phyloP scores from a whole-genome alignment of 1,140 invertebrate species.

The Drosophila paulistorum region DNA sequence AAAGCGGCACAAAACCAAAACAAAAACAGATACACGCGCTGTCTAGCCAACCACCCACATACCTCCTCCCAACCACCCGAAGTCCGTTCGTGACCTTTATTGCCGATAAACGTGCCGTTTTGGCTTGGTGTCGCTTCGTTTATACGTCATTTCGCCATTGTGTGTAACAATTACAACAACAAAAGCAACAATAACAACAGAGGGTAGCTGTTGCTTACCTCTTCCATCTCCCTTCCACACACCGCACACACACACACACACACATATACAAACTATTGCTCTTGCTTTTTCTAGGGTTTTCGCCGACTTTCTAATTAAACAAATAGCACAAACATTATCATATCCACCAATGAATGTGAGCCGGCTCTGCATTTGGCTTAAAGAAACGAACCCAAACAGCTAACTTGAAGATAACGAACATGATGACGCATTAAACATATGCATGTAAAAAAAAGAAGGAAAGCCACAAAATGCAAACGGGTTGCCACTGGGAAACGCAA shows the following conservation, averaged over 20 bases:
- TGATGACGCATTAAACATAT: conserved; percentile 75
- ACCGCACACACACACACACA: background rate
- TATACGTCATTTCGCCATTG: conserved; percentile 52
- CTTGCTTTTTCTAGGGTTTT: conserved; percentile 15
- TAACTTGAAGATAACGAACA: conserved; percentile 12
- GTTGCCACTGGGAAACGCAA: background rate
- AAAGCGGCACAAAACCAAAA: conserved; percentile 27
- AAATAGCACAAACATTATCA: conserved; percentile 42
- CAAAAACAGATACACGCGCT: conserved; percentile 14
- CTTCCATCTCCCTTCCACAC: background rate
- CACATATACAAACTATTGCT: background rate
- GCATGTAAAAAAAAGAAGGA: conserved; percentile 31
- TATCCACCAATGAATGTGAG: conserved; percentile 31
- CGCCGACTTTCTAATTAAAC: conserved; percentile 77
- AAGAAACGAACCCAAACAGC: conserved; percentile 48
- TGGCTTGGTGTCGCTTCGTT: conserved; percentile 4
- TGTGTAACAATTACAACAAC: conserved; percentile 8
- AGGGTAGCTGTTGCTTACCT: conserved; percentile 18
- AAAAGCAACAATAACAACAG: conserved; percentile 17
- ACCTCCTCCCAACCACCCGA: background rate
- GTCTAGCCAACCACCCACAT: background rate
- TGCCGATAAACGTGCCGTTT: conserved; percentile 13
- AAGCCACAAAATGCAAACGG: conserved; percentile 12
- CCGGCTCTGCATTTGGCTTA: conserved; percentile 56
- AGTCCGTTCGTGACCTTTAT: conserved; percentile 42